Base-by-base conservation (phyloP, 2,113 vertebrate species). In the Tapirus terrestris region DNA sequence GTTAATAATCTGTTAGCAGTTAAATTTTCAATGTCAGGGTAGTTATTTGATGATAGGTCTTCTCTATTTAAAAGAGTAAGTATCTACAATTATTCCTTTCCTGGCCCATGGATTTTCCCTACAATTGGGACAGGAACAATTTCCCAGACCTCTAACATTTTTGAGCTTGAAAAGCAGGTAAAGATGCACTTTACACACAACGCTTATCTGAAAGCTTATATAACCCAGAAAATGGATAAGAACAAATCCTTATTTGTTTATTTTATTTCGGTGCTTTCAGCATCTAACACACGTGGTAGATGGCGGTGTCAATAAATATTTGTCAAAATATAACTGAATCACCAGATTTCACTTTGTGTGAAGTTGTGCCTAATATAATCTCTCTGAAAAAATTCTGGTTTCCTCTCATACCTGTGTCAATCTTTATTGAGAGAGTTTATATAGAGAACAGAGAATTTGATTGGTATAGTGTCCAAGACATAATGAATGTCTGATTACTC, bases 281-380 rank as follows among this genome's bases (percentile, higher is more conserved):
- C 21, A 36, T 39, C 6, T 27, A 43, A 36, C 5, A 17, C 2
- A 87, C 8, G 4, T n/a, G 21, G 4, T 2, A 31, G 0, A 4
- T 1, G 53, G 3, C 51, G 43, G 2, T n/a, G 67, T 27, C 27
- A 31, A 3, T n/a, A 45, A 63, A 16, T 8, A 77, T 20, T 10
- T 61, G 14, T 45, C 33, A 76, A 73, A n/a, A 51, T 16, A 31
- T 27, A 48, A 80, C 11, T 8, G 14, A 81, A 18, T 58, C 70
- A 9, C 48, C 75, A 39, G 60, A 58, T 75, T 81, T 73, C 27
- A 29, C 45, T 89, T 63, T 18, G 18, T 27, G 4, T 36, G 21
- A 12, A 67, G 17, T n/a, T 68, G 60, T 48, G 12, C 73, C 17
- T 67, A 27, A 31, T 21, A 51, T 67, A 72, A 60, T 56, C 17